Base-by-base conservation (phyloP, 2,888 invertebrate genomes). In the Tachina lurida region DNA sequence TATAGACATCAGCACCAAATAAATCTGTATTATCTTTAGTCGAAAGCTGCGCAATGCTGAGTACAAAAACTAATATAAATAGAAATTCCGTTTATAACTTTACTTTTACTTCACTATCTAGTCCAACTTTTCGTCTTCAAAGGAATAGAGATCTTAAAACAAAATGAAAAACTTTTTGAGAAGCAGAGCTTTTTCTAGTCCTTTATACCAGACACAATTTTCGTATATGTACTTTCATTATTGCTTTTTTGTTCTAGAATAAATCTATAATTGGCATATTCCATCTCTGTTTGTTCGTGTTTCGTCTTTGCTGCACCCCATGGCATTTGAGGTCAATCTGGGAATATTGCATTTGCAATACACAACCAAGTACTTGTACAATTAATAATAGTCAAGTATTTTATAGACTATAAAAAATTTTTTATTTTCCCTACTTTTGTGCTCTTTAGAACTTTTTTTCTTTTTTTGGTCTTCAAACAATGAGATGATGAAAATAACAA, bases 311-410 rank as follows among this genome's bases (percentile, higher is more conserved):
- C 62, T 52, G 31, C 15, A 65, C 65, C 65, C 58, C 12, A 13
- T 47, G 39, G 47, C 76, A 58, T 45, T 76, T 76, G 15, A 39
- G 70, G 70, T 63, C 70, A 78, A 17, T 41, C 52, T 52, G 52
- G n/a, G 62, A 70, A 63, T 39, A 71, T 45, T 54, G 45, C 31
- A 71, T 63, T 63, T 70, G 52, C 62, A 78, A 31, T 49, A 60
- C 67, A 47, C 13, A 31, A 70, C 41, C 41, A 43, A 78, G 52
- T 39, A 19, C 39, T 76, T 58, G 47, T 43, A 84, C 84, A 79
- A 84, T 84, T 70, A 75, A 79, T 84, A 84, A 84, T 41, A 65
- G 70, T 58, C 74, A 84, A 79, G 75, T 17, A 71, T 71, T 74
- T 70, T 56, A 63, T 73, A 65, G 65, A 78, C 74, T 52, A 71